Base-by-base conservation (phyloP, 2,888 invertebrate genomes). In the Scaptomyza parva region DNA sequence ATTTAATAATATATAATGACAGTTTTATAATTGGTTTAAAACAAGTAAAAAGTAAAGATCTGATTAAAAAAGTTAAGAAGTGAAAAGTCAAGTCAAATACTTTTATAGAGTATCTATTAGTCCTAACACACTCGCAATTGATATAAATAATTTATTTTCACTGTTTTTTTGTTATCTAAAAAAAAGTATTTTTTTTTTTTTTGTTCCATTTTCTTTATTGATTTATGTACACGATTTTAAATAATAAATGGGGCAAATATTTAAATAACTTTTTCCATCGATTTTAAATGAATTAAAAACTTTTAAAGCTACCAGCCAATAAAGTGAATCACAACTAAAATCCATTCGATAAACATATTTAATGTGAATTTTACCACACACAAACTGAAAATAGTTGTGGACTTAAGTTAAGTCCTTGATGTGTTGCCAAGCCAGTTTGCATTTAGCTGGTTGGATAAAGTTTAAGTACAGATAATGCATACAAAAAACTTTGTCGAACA, bases 401-500 rank as follows among this genome's bases (percentile, higher is more conserved):
- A 18, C 22, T 18, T 37, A 37, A 65, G 37, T 48, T 20, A 28
- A 43, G 35, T 39, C 30, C 57, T 50, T 44, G 58, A 39, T 66
- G 37, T 54, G 35, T 22, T 20, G 63, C 26, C 26, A 17, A 67
- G 22, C 40, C 40, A 50, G 30, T 69, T 74, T 52, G 45, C 41
- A 50, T 59, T 53, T 37, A n/a, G 45, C 45, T 40, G 18, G 28
- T 57, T 40, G 76, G 57, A 50, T 45, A 59, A 83, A 68, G 67
- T 80, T 67, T 68, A 72, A 67, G 50, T 24, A 52, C 55, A 61
- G 57, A 54, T 72, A 83, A 78, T 78, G 73, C 41, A 39, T n/a
- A n/a, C 22, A 9, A 28, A 61, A 73, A 74, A 55, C 61, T 70
- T 70, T 74, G 58, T 41, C 73, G 28, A 41, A 37, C 55, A 72